phyloP scores from a whole-genome alignment of 2,113 vertebrate genomes.

The Blennius ocellaris region DNA sequence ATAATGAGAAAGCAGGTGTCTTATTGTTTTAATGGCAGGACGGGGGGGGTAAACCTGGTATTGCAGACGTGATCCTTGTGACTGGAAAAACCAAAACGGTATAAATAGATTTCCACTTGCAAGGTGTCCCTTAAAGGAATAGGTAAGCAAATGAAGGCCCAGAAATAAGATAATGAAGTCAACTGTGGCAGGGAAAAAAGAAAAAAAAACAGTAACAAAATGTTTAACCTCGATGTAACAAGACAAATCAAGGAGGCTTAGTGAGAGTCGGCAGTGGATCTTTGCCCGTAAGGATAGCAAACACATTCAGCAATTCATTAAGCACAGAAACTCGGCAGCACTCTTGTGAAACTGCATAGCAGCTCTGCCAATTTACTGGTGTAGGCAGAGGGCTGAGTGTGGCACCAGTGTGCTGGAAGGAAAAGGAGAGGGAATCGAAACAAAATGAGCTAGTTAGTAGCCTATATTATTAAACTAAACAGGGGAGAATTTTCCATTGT shows the following conservation, averaged over 20 bases:
- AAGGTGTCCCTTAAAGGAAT: constrained; percentile 49
- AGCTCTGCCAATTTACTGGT: constrained; percentile 73
- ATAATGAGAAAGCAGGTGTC: constrained; percentile 2
- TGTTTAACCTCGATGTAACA: constrained; percentile 80
- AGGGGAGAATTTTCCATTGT: constrained; percentile 54
- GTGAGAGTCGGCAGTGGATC: constrained; percentile 69
- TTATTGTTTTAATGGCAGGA: background rate
- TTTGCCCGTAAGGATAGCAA: constrained; percentile 76
- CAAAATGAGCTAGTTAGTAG: constrained; percentile 71
- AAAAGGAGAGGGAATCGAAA: constrained; percentile 45
- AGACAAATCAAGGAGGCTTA: constrained; percentile 76
- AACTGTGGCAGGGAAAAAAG: constrained; percentile 52
- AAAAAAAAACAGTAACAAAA: constrained; percentile 75
- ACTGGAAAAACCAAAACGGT: constrained; percentile 13
- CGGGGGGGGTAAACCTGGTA: background rate
- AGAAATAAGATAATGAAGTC: constrained; percentile 73
- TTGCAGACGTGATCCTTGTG: constrained; percentile 14
- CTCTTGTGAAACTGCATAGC: constrained; percentile 67
- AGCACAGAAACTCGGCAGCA: constrained; percentile 69
- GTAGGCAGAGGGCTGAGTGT: constrained; percentile 55
- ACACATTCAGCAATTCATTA: constrained; percentile 81
- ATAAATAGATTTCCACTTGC: constrained; percentile 33
- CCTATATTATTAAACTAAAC: constrained; percentile 69
- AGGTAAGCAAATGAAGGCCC: constrained; percentile 63
- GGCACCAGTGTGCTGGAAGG: constrained; percentile 38